Evolutionary conservation across 2,113 vertebrate genomes (phyloP), one percentile per base, ranked within the genome.

Genomic region (Micronycteris hirsuta): DNA sequence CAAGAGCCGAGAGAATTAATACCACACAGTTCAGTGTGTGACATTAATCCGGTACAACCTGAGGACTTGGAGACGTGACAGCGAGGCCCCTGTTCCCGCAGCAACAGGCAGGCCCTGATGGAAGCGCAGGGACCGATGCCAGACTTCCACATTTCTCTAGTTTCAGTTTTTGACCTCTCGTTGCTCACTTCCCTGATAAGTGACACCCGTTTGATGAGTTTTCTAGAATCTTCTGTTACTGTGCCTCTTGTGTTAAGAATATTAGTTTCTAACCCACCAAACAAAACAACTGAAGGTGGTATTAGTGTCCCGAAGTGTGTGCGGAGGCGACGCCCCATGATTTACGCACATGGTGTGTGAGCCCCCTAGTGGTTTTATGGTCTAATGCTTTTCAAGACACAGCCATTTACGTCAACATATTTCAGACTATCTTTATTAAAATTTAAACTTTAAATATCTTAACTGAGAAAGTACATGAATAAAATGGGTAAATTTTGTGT

Each of bases 361-460:
- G 83, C 54, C 61, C 73, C 41, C 70, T 92, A 63, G 63, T 73
- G 67, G 71, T 26, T 52, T 71, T 54, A 8, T 92, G 67, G 47
- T 17, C 19, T 20, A 73, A 74, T 92, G 56, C 16, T 89, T 94
- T 82, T 95, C 47, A 92, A 82, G n/a, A 93, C 45, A 74, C n/a
- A 70, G 88, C 2, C 2, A 49, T 41, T 49, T 33, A 67, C 45
- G 43, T 93, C 73, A 91, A 82, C 80, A 20, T 76, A 82, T 67
- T 88, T 49, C 38, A 74, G 10, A 85, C 33, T 92, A 86, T 26
- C 38, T 86, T 19, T 54, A 11, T 73, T 86, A 68, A 71, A 49
- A 74, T 52, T 52, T 47, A 68, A 89, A 61, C 19, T 89, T 89
- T 7, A 87, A 68, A 41, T 43, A n/a, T 54, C 49, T 43, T 28